Conservation (phyloP, 2,888 invertebrate genomes). For the Acanthococcus lagerstroemiae region DNA sequence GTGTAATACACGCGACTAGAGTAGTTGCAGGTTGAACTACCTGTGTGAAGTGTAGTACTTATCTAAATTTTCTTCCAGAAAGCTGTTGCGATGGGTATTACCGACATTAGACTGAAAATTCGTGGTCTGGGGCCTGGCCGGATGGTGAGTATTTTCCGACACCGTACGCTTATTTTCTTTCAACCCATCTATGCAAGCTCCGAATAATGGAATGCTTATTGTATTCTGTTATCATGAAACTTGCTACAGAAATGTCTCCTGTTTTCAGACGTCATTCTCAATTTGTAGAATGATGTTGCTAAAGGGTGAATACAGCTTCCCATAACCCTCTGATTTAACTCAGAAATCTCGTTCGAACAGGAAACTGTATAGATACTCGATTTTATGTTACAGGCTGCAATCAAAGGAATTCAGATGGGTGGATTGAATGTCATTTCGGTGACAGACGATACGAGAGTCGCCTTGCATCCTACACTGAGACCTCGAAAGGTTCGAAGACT, state of each 20-base stretch:
- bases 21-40: too few species aligned
- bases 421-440: conserved; percentile 83
- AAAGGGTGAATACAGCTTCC: too few species aligned
- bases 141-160: conserved; percentile 54
- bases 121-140: conserved; percentile 81
- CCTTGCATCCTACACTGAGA: conserved; percentile 66
- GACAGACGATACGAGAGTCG: conserved; percentile 80
- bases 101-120: conserved; percentile 64
- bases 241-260: too few species aligned
- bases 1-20: too few species aligned
- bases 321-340: too few species aligned
- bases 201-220: too few species aligned
- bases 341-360: too few species aligned
- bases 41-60: too few species aligned
- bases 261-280: too few species aligned
- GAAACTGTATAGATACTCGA: not conserved
- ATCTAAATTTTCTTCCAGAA: conserved; percentile 48
- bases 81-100: conserved; percentile 60
- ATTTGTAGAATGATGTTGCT: too few species aligned
- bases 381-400: conserved; percentile 56
- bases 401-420: conserved; percentile 87
- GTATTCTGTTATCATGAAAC: not conserved
- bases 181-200: not conserved
- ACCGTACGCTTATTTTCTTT: not conserved
- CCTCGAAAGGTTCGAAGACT: conserved; percentile 75